These are phyloP conservation scores for Lates calcarifer DNA, from an alignment of 2,113 vertebrate genomes.

Conservation along the genomic window DNA sequence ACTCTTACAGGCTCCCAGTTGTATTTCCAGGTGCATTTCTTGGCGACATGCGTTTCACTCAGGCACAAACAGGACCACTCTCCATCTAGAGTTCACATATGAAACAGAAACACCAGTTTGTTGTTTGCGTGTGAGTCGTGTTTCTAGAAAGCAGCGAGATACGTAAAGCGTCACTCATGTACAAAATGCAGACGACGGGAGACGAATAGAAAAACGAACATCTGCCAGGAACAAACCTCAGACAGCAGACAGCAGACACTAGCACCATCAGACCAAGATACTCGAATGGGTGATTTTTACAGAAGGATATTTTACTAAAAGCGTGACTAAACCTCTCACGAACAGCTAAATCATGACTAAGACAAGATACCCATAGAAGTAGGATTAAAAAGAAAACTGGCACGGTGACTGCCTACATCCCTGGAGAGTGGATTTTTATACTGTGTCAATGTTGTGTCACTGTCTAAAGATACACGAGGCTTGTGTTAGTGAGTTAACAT, in stretches of 20 bases:
- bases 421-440: constrained; percentile 32
- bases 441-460: constrained; percentile 53
- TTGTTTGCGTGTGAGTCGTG: constrained; percentile 1
- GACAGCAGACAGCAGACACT: constrained; percentile 52
- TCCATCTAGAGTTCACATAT: constrained; percentile 1
- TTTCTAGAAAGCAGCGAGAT: constrained; percentile 26
- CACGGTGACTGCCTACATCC: constrained; percentile 4
- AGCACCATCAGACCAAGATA: constrained; percentile 61
- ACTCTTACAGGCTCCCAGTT: constrained; percentile 26
- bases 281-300: constrained; percentile 25
- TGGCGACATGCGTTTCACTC: constrained; percentile 23
- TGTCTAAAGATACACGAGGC: constrained; percentile 51
- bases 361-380: constrained; percentile 16
- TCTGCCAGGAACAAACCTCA: constrained; percentile 36
- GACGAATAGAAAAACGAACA: constrained; percentile 56
- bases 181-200: constrained; percentile 44
- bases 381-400: constrained; percentile 31
- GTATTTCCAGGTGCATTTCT: constrained; percentile 24
- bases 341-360: constrained; percentile 31
- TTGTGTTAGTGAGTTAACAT: constrained; percentile 82
- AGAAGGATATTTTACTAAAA: constrained; percentile 42
- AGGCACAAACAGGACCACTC: constrained; percentile 23
- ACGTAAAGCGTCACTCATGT: constrained; percentile 33
- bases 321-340: constrained; percentile 23
- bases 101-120: not conserved